A percentile compares a stretch with the other conserved stretches of the same genome.
Evolutionary conservation across 2,888 invertebrate genomes (phyloP).

Genomic region (Thyatira batis): DNA sequence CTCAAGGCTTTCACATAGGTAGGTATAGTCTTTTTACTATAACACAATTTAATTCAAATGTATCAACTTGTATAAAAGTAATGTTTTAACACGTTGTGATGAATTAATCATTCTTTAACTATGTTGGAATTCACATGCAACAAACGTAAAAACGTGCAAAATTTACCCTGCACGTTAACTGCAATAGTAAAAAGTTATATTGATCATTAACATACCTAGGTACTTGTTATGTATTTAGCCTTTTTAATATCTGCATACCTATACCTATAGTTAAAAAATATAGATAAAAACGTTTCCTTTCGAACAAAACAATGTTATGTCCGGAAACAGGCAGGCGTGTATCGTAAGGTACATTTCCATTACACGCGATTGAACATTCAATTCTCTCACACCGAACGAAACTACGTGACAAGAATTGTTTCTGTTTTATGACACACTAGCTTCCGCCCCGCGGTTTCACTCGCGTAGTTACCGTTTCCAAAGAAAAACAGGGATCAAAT

Average conservation of each 20-base stretch:
- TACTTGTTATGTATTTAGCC: too few relatives aligned
- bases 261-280: slow-evolving; percentile 9
- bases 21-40: too few relatives aligned
- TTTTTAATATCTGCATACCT: slow-evolving; percentile 8
- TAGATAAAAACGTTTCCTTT: slow-evolving; percentile 16
- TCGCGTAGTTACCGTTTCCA: too few relatives aligned
- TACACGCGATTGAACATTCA: slow-evolving; percentile 38
- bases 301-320: slow-evolving; percentile 18
- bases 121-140: slow-evolving; percentile 12
- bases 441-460: too few relatives aligned
- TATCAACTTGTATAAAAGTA: slow-evolving; percentile 22
- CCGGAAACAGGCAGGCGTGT: slow-evolving; percentile 25
- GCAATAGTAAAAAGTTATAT: slow-evolving; percentile 26
- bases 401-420: slow-evolving; percentile 42
- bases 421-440: slow-evolving; percentile 36
- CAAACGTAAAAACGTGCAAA: slow-evolving; percentile 23
- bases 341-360: slow-evolving; percentile 27
- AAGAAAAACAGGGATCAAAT: too few relatives aligned
- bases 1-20: too few relatives aligned
- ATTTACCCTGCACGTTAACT: slow-evolving; percentile 19
- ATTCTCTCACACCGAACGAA: slow-evolving; percentile 30
- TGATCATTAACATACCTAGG: too few relatives aligned
- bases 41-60: too few relatives aligned
- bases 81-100: slow-evolving; percentile 13
- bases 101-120: slow-evolving; percentile 32